These are phyloP conservation scores for Apodemia zela DNA, from an alignment of 2,888 invertebrate species.

Conservation along the genomic window DNA sequence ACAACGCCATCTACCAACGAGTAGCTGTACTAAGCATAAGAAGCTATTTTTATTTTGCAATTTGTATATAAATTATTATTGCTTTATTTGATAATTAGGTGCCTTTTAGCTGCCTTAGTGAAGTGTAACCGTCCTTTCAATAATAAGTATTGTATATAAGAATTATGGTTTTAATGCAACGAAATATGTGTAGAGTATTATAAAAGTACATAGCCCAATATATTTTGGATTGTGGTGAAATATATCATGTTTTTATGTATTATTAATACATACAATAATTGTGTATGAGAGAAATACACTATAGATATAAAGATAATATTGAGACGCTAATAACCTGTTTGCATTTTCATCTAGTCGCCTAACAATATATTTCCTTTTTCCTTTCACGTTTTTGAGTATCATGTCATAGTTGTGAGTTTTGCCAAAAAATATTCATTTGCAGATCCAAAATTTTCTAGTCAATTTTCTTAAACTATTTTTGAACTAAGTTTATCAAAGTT, in stretches of 20 bases:
- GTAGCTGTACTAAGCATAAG: conserved; percentile 39
- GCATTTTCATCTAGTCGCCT: conserved; percentile 59
- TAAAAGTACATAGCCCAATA: conserved; percentile 31
- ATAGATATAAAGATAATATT: conserved; percentile 25
- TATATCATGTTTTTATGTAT: conserved; percentile 23
- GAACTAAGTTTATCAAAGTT: conserved; percentile 44
- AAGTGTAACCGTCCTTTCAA: conserved; percentile 68
- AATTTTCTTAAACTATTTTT: conserved; percentile 51
- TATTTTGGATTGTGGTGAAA: conserved; percentile 23
- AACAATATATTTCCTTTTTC: conserved; percentile 36
- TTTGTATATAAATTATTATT: conserved; percentile 31
- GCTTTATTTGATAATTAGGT: conserved; percentile 44
- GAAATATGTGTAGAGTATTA: conserved; percentile 56
- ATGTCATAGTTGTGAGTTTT: conserved; percentile 48
- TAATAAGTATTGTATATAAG: conserved; percentile 42
- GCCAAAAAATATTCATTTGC: conserved; percentile 53
- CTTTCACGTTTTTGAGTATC: conserved; percentile 38
- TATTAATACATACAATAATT: conserved; percentile 21
- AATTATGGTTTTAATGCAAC: conserved; percentile 61
- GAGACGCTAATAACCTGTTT: conserved; percentile 36
- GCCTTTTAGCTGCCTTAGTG: conserved; percentile 68
- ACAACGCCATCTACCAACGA: conserved; percentile 56
- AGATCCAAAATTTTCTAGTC: conserved; percentile 78
- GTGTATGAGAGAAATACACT: conserved; percentile 14
- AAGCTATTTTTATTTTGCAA: conserved; percentile 26